Base-by-base conservation (phyloP, 1,140 invertebrate genomes). In the Diachasmimorpha longicaudata region DNA sequence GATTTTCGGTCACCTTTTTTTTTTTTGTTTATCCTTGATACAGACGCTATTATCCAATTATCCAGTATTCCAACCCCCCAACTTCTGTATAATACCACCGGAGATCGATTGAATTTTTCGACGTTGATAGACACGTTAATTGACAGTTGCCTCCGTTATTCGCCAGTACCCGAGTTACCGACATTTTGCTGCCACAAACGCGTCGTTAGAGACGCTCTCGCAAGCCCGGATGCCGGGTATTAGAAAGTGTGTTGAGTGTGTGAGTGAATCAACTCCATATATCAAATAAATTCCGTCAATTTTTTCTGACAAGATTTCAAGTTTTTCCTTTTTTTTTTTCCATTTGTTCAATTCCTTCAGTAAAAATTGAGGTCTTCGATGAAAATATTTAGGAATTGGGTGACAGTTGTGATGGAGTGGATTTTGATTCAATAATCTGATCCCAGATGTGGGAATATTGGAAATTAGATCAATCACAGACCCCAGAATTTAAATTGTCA, bases 81-180 rank as follows among this genome's bases (percentile, higher is more conserved):
- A 48, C n/a, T 42, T 39, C 25, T 39, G 23, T 37, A 42, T 36
- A 73, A 37, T 16, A 73, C 58, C 36, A 73, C 71, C 71, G 19
- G 39, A 19, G 44, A 42, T 78, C 52, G 52, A 78, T 78, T 78
- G 77, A 78, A 75, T 72, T 74, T 72, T 78, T 78, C 63, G 77
- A 78, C 74, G 31, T 75, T 78, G 73, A 75, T 78, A 46, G 77
- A 78, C 73, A 73, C 68, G 63, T 37, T 78, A 78, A 78, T 78
- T 75, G 74, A 75, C 74, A 78, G 77, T 78, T 75, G 72, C 37
- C 71, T 58, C 48, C 19, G 46, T 77, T 74, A 39, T 69, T 25
- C n/a, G 66, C 23, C 23, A 11, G 10, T 21, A 66, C 10, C n/a
- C 31, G 66, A 39, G 14, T 16, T 68, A 63, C 25, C 23, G 42